Conservation (phyloP, 2,797 vertebrate genomes). For the Enteromius unitaeniatus region DNA sequence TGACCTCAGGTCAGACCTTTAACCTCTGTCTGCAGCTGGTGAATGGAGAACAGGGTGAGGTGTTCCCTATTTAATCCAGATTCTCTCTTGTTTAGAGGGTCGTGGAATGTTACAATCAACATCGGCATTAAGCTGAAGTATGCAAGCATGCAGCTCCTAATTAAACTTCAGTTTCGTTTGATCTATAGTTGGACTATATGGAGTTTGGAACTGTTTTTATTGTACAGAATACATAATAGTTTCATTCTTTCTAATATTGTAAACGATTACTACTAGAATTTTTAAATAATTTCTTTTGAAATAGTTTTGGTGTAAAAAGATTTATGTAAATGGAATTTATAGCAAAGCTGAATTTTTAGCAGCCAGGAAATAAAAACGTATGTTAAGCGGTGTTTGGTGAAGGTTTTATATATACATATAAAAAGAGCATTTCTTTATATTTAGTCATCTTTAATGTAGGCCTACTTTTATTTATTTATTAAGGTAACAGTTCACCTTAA, state of each 20-base stretch:
- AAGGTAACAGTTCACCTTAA: neutral
- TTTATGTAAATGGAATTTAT: neutral
- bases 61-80: conserved; percentile 40
- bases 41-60: conserved; percentile 62
- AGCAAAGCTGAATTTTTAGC: neutral
- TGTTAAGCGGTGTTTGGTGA: too few species aligned
- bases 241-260: neutral
- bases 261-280: neutral
- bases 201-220: neutral
- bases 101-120: conserved; percentile 23
- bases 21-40: conserved; percentile 69
- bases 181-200: neutral
- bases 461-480: neutral
- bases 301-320: neutral
- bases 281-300: neutral
- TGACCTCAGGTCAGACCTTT: conserved; percentile 72
- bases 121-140: conserved; percentile 6
- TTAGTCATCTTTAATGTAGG: neutral
- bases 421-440: neutral
- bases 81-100: conserved; percentile 23
- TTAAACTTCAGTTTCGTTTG: neutral
- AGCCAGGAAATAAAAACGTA: too few species aligned
- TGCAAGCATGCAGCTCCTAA: conserved; percentile 1
- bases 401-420: neutral
- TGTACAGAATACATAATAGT: neutral